Evolutionary conservation across 1,140 invertebrate species (phyloP), one percentile per base, ranked within the genome.

Genomic region (Drosophila mayri): DNA sequence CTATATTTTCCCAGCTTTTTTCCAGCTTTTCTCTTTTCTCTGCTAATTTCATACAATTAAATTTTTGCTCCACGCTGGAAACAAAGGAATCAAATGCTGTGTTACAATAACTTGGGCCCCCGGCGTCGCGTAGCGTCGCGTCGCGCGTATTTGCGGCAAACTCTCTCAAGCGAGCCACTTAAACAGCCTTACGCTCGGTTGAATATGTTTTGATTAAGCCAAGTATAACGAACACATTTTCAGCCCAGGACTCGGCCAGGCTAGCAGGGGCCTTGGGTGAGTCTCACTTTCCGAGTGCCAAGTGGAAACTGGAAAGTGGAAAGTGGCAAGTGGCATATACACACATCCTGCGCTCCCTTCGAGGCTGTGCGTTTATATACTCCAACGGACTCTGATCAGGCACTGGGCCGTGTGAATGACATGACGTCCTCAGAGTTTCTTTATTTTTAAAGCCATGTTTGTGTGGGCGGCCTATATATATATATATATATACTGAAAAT

Each of bases 201-300:
- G 84, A 87, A 87, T 83, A 88, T 87, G 84, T 87, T 87, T 87
- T 87, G 84, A 87, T 87, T 88, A 87, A 87, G 84, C 84, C 84
- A 87, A 87, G 84, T 87, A 87, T 82, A 87, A 87, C 84, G 84
- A 88, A 87, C 84, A 87, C 83, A 87, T 87, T 87, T 87, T 87
- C 58, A 81, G 78, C 60, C 76, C 76, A 63, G 64, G 67, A 74
- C 60, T 12, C 46, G n/a, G 5, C 25, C 25, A 4, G 25, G 25
- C 25, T 25, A 25, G 5, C 41, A 0, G 41, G n/a, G 37, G 73
- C 43, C 25, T 25, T 43, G 58, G 73, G 73, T 70, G 75, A 68
- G 74, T 68, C 74, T 76, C 73, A 76, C 73, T 76, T 76, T 76
- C 43, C 55, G 32, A 49, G 38, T 67, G 66, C 20, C 61, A 54